These are phyloP conservation scores for Habrosyne pyritoides DNA, from an alignment of 2,888 invertebrate species.

Conservation along the genomic window DNA sequence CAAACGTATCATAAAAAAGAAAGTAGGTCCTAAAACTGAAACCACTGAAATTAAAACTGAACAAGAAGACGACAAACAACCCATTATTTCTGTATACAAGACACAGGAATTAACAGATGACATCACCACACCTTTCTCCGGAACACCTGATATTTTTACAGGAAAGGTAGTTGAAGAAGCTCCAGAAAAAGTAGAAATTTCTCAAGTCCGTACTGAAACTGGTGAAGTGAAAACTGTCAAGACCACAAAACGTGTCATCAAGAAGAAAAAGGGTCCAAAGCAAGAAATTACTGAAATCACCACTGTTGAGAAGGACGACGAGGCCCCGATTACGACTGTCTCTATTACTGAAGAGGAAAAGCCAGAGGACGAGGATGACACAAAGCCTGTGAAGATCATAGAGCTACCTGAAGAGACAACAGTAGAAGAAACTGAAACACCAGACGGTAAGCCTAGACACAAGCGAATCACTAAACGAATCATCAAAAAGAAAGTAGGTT, in stretches of 20 bases:
- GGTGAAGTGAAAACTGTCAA: slow-evolving; percentile 45
- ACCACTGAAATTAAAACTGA: slow-evolving; percentile 37
- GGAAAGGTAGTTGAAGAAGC: not conserved
- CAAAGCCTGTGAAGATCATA: slow-evolving; percentile 25
- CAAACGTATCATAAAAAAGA: slow-evolving; percentile 35
- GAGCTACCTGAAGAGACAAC: slow-evolving; percentile 34
- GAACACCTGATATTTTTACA: not conserved
- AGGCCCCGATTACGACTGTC: slow-evolving; percentile 40
- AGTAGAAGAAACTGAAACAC: slow-evolving; percentile 14
- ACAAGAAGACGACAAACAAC: slow-evolving; percentile 47
- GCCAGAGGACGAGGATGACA: slow-evolving; percentile 29
- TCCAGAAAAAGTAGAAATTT: slow-evolving; percentile 5
- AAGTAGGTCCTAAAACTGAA: slow-evolving; percentile 29
- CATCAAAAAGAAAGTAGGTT: slow-evolving; percentile 35
- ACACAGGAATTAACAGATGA: slow-evolving; percentile 35
- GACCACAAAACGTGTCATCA: slow-evolving; percentile 57
- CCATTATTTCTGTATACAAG: slow-evolving; percentile 23
- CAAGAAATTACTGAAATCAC: slow-evolving; percentile 34
- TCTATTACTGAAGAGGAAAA: slow-evolving; percentile 57
- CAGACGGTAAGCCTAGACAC: slow-evolving; percentile 26
- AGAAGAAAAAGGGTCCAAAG: slow-evolving; percentile 57
- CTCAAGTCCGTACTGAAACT: slow-evolving; percentile 16
- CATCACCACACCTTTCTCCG: slow-evolving; percentile 7
- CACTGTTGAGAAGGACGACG: slow-evolving; percentile 53
- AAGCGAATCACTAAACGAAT: slow-evolving; percentile 40